Conservation (phyloP, 2,113 vertebrate species). For the Ondatra zibethicus region DNA sequence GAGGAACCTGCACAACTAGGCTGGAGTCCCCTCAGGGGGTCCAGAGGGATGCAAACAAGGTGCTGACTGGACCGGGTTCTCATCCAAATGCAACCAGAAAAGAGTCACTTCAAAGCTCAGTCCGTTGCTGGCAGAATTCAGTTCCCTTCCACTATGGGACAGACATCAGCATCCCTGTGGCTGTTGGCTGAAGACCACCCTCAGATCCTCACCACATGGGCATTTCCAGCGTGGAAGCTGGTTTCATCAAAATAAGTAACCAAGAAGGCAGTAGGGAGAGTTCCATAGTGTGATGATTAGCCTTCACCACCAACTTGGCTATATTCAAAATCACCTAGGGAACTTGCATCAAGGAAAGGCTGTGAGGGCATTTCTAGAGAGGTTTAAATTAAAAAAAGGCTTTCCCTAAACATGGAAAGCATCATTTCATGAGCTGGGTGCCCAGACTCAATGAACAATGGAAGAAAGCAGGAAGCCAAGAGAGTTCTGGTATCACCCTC, state of each 20-base stretch:
- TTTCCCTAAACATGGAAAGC: neutral
- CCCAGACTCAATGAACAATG: neutral
- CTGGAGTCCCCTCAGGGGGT: neutral
- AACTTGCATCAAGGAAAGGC: neutral
- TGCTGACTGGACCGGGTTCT: neutral
- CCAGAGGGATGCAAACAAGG: neutral
- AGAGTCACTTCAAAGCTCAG: neutral
- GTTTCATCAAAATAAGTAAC: neutral
- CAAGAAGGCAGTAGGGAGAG: neutral
- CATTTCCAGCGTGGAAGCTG: neutral
- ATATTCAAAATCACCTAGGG: neutral
- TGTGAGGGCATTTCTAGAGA: neutral
- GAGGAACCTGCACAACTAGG: neutral
- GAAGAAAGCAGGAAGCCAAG: neutral
- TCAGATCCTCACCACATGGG: neutral
- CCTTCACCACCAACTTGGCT: neutral
- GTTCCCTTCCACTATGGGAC: neutral
- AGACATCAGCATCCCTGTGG: neutral
- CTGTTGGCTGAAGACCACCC: neutral
- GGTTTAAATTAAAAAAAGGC: neutral
- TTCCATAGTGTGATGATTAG: neutral
- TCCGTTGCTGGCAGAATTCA: neutral
- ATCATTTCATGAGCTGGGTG: neutral
- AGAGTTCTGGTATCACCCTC: neutral
- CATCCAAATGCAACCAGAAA: neutral